Evolutionary conservation across 1,140 invertebrate genomes (phyloP).

Genomic region (Harpegnathos saltator): DNA sequence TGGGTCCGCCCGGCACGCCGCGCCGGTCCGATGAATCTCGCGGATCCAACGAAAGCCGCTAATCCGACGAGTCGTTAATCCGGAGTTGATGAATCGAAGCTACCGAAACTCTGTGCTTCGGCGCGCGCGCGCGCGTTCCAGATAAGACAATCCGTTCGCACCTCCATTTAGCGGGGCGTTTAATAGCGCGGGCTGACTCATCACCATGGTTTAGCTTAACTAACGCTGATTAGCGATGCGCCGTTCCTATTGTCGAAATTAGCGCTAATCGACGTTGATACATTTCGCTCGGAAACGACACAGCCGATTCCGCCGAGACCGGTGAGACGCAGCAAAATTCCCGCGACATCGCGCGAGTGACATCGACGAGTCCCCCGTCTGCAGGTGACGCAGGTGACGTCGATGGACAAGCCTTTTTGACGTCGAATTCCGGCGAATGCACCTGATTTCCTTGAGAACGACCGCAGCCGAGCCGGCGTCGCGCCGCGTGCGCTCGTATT

Average conservation of each 20-base stretch:
- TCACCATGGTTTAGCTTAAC: not conserved
- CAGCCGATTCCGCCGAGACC: not conserved
- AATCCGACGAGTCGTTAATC: not conserved
- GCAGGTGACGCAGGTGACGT: too few relatives aligned
- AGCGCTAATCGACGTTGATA: not conserved
- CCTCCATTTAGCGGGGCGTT: slow-evolving; percentile 9
- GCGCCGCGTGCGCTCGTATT: too few relatives aligned
- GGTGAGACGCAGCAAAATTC: not conserved
- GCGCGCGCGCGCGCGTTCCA: not conserved
- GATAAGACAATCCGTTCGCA: not conserved
- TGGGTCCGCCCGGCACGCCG: too few relatives aligned
- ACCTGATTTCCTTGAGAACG: too few relatives aligned
- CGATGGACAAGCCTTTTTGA: too few relatives aligned
- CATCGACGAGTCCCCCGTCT: slow-evolving; percentile 3
- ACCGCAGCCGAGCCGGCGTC: too few relatives aligned
- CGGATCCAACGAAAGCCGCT: too few relatives aligned
- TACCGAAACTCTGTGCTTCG: not conserved
- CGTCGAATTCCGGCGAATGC: too few relatives aligned
- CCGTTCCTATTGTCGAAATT: slow-evolving; percentile 13
- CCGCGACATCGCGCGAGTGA: not conserved
- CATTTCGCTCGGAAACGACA: not conserved
- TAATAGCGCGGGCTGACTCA: slow-evolving; percentile 11
- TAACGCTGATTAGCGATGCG: slow-evolving; percentile 8
- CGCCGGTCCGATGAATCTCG: too few relatives aligned
- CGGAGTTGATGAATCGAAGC: slow-evolving; percentile 13